Base-by-base conservation (phyloP, 2,888 invertebrate species). In the Drosophila prolongata region DNA sequence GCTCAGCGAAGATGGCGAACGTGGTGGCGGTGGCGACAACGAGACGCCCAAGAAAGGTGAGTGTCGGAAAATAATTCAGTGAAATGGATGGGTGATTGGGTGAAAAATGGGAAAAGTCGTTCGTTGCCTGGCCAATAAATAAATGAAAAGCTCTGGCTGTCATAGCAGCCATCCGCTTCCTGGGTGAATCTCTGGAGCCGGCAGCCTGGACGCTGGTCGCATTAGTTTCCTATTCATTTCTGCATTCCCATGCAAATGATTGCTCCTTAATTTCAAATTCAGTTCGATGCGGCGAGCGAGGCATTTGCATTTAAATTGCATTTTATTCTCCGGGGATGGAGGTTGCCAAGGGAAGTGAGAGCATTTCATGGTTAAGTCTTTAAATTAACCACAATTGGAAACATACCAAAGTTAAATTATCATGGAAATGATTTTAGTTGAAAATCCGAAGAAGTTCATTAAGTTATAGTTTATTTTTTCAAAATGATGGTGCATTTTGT, bases 31-130 rank as follows among this genome's bases (percentile, higher is more conserved):
- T 24, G 93, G 44, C 43, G 65, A 67, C 70, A 79, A 61, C 73
- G 83, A 86, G 46, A 83, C 94, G 90, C 93, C 93, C 75, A 94
- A 94, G 90, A 94, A 94, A 93, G 94, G 95, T 95, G 88, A 92
- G 83, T 80, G 27, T 11, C 42, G 19, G 5, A 6, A 16, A n/a
- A 35, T 46, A 19, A 19, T 47, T 34, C 24, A 2, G 27, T 3
- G 43, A 19, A 14, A 42, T n/a, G 30, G 30, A 27, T 46, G 38
- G 24, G 5, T 27, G 30, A 3, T 19, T 19, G 19, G 19, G 24
- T 3, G 52, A 16, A 19, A 46, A 27, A 16, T 13, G 50, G 30
- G 19, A 2, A 11, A 11, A 58, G n/a, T 24, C 24, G 67, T 43
- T 61, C 70, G 55, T 62, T 69, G 70, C 37, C 70, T 71, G 64